Conservation (phyloP, 2,797 vertebrate genomes). For the Chiloscyllium punctatum region DNA sequence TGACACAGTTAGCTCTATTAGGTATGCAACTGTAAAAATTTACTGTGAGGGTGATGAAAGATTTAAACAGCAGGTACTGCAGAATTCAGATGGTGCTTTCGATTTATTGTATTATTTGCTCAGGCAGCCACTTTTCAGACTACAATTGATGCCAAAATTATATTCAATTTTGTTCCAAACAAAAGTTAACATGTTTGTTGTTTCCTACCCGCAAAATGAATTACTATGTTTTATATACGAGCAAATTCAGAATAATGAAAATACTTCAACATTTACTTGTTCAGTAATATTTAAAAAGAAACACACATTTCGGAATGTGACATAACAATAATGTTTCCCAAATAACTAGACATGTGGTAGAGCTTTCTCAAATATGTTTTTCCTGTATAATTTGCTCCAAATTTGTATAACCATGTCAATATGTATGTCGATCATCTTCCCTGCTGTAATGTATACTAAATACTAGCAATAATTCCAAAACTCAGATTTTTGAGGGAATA, state of each 20-base stretch:
- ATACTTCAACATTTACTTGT: background rate
- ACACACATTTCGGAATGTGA: background rate
- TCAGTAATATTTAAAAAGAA: background rate
- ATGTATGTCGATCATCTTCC: too few species aligned
- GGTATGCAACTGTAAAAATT: conserved; percentile 22
- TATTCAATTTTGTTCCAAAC: background rate
- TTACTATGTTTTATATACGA: background rate
- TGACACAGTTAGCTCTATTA: background rate
- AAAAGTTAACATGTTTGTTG: background rate
- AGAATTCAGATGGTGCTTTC: background rate
- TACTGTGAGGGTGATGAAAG: conserved; percentile 2
- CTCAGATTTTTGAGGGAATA: background rate
- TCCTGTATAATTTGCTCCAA: background rate
- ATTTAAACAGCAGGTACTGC: background rate
- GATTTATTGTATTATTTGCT: conserved; percentile 9
- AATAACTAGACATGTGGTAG: background rate
- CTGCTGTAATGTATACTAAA: too few species aligned
- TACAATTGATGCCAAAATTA: background rate
- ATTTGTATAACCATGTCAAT: background rate
- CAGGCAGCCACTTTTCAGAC: background rate
- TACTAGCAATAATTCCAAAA: background rate
- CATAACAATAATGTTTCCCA: background rate
- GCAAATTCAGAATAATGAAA: background rate
- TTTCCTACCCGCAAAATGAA: background rate
- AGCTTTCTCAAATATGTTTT: background rate